Evolutionary conservation across 92 coral and sea anemone genomes (phyloP), one percentile per base, ranked within the genome.

Genomic region (Palythoa grandiflora): DNA sequence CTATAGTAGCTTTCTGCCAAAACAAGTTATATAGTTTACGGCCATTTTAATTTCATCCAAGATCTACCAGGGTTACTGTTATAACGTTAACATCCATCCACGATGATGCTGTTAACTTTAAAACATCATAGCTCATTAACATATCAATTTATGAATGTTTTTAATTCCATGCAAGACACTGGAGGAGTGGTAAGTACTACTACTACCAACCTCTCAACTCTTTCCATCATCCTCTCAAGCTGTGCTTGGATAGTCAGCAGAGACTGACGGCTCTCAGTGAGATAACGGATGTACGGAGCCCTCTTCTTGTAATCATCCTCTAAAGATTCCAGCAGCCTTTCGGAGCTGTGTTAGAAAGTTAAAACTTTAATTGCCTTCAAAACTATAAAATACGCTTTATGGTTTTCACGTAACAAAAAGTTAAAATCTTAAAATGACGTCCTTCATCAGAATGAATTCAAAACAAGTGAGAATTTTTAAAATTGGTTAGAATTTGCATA

Each of bases 161-260:
- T 44, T 5, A 44, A 44, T 44, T 44, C 5, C 7, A 5, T 2
- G 7, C 50, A 8, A 44, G 6, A 8, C 50, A 44, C 6, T 44
- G 6, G 7, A 44, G 50, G 50, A 44, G 50, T 5, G 50, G 12
- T 11, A 5, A 9, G 10, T 4, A 4, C 28, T 1, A 20, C 71
- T 21, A 84, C 61, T 53, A 84, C 84, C 6, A 72, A 97, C 99
- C 98, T 97, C 80, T 95, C 96, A 15, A 95, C 98, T 80, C 98
- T 92, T 75, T 95, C 98, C 80, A 94, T 83, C 78, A 96, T 80
- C 83, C 96, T 94, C 72, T 97, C 98, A 65, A 97, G 76, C 87
- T 91, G 98, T 37, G 95, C 91, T 52, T 96, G 97, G 9, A 98
- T 95, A 28, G 95, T 92, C 50, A 97, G 87, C 54, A 97, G 77